Evolutionary conservation across 2,113 vertebrate species (phyloP).

Genomic region (Catharus fuscescens): DNA sequence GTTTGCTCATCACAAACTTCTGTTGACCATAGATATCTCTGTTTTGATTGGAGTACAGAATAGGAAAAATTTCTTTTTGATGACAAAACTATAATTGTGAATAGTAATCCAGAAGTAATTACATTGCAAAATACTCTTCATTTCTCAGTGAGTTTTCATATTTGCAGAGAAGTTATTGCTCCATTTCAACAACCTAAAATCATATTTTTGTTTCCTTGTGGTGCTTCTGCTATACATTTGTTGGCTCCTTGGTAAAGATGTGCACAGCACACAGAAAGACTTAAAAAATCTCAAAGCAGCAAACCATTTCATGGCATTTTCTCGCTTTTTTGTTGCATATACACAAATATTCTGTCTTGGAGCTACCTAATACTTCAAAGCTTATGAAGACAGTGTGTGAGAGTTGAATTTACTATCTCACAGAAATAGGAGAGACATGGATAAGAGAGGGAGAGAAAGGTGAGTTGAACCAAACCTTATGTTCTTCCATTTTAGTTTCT

Average conservation of each 20-base stretch:
- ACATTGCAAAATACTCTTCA: not conserved
- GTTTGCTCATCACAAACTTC: not conserved
- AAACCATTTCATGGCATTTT: not conserved
- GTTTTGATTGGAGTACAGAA: not conserved
- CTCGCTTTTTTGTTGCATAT: not conserved
- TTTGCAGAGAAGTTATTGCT: not conserved
- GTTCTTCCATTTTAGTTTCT: not conserved
- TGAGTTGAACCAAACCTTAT: not conserved
- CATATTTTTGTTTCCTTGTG: not conserved
- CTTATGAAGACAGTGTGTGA: not conserved
- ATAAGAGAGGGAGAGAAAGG: not conserved
- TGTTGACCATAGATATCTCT: not conserved
- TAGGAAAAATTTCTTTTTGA: not conserved
- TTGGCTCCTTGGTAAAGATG: not conserved
- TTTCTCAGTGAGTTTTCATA: not conserved
- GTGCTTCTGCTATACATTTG: not conserved
- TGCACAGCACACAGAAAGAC: not conserved
- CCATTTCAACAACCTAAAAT: not conserved
- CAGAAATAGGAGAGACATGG: not conserved
- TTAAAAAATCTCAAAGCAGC: accelerated
- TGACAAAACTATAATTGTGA: not conserved
- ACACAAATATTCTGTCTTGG: not conserved
- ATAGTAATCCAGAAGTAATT: not conserved
- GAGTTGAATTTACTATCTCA: not conserved
- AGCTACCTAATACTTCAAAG: not conserved